Conservation (phyloP, 2,113 vertebrate species). For the Asarcornis scutulata region DNA sequence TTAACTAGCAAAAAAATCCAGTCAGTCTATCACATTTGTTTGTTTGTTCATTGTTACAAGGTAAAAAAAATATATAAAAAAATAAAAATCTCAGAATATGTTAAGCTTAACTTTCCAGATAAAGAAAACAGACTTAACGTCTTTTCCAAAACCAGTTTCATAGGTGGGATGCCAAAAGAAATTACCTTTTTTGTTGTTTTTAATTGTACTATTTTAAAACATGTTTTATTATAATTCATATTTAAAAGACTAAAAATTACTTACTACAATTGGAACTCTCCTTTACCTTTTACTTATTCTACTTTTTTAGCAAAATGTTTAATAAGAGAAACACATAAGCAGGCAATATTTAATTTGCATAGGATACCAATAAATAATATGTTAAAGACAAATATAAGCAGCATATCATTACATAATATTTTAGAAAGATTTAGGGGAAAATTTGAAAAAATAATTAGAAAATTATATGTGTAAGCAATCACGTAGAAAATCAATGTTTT, state of each 20-base stretch:
- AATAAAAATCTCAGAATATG: neutral
- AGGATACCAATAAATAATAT: neutral
- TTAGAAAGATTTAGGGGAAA: neutral
- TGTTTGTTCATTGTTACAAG: neutral
- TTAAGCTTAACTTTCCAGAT: neutral
- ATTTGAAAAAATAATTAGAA: neutral
- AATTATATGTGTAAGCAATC: constrained; percentile 13
- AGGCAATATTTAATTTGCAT: neutral
- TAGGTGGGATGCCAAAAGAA: neutral
- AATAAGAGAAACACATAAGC: neutral
- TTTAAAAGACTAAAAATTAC: neutral
- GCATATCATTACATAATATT: neutral
- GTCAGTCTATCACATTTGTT: neutral
- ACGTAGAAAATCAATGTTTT: constrained; percentile 5
- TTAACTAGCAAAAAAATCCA: neutral
- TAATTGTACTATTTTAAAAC: neutral
- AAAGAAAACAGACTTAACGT: neutral
- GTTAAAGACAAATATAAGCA: neutral
- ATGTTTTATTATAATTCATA: neutral
- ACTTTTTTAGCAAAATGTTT: neutral
- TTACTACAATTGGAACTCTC: neutral
- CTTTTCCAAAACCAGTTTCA: neutral
- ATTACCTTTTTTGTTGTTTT: neutral
- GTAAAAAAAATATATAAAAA: neutral
- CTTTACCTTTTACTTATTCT: neutral